phyloP scores from a whole-genome alignment of 1,140 invertebrate genomes.

The Octopus sinensis region DNA sequence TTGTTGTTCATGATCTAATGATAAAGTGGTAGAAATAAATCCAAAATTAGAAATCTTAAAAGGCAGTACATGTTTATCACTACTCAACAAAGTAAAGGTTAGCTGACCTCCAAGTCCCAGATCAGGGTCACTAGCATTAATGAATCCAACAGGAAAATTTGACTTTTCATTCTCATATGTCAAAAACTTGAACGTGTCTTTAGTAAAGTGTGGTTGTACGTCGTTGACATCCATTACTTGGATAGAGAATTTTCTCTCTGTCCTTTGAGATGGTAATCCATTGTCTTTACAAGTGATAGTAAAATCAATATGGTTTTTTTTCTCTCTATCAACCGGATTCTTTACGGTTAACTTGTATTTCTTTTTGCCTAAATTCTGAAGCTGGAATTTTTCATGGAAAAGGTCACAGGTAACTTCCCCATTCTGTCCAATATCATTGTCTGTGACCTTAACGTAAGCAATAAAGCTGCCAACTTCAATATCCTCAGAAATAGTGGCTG shows the following conservation, averaged over 20 bases:
- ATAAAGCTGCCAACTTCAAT: constrained; percentile 82
- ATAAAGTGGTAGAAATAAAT: background rate
- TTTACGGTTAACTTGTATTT: constrained; percentile 63
- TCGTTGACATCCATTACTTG: constrained; percentile 92
- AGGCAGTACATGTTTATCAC: constrained; percentile 59
- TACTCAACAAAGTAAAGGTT: constrained; percentile 64
- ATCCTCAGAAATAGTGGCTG: constrained; percentile 90
- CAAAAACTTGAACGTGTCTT: constrained; percentile 90
- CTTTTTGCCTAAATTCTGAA: constrained; percentile 26
- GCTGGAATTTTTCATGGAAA: constrained; percentile 24
- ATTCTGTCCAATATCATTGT: constrained; percentile 85
- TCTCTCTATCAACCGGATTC: constrained; percentile 73
- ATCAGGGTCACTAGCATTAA: constrained; percentile 60
- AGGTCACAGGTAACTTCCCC: constrained; percentile 73
- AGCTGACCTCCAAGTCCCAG: constrained; percentile 57
- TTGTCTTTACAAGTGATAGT: constrained; percentile 86
- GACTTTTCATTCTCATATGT: constrained; percentile 81
- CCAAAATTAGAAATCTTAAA: background rate
- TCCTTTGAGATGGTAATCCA: constrained; percentile 71
- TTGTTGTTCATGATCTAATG: no score
- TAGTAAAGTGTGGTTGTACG: constrained; percentile 79
- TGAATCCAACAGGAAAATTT: constrained; percentile 76
- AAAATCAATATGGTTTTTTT: constrained; percentile 78
- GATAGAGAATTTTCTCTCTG: constrained; percentile 82
- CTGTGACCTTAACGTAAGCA: constrained; percentile 86